Evolutionary conservation across 1,140 invertebrate species (phyloP).

Genomic region (Cheumatopsyche charites): DNA sequence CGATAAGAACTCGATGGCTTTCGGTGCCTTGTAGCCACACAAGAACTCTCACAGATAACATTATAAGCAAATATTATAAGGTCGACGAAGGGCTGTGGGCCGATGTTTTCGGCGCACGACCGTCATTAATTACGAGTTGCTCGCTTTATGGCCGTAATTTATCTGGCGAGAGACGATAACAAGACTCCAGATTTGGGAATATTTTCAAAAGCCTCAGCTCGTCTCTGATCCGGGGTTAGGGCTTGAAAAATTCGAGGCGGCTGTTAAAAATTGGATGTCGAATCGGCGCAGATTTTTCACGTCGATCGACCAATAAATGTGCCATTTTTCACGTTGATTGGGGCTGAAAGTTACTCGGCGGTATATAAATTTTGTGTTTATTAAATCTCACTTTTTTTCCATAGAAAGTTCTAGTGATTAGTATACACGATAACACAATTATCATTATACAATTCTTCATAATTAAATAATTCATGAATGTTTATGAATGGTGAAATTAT

Average conservation of each 20-base stretch:
- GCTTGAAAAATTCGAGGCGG: conserved; percentile 4
- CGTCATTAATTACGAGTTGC: conserved; percentile 30
- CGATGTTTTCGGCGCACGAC: conserved; percentile 25
- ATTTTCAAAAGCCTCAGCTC: conserved; percentile 12
- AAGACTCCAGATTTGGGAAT: conserved; percentile 30
- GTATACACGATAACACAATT: no score
- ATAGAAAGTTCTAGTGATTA: no score
- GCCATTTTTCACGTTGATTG: no score
- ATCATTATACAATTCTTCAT: no score
- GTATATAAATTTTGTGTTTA: no score
- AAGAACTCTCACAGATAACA: background rate
- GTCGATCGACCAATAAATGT: no score
- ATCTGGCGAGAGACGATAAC: conserved; percentile 33
- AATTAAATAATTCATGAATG: no score
- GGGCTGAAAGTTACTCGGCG: no score
- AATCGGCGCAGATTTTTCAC: no score
- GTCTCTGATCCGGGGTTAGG: background rate
- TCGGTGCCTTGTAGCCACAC: background rate
- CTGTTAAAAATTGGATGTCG: background rate
- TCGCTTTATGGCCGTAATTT: conserved; percentile 24
- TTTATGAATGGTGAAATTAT: no score
- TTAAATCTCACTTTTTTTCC: no score
- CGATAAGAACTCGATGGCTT: background rate
- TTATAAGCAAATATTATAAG: background rate
- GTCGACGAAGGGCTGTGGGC: background rate